A percentile compares a stretch with the other conserved stretches of the same genome.
These are phyloP conservation scores for Pentamera pediparva DNA, from an alignment of 53 echinoderm and acorn worm species.

Conservation along the genomic window DNA sequence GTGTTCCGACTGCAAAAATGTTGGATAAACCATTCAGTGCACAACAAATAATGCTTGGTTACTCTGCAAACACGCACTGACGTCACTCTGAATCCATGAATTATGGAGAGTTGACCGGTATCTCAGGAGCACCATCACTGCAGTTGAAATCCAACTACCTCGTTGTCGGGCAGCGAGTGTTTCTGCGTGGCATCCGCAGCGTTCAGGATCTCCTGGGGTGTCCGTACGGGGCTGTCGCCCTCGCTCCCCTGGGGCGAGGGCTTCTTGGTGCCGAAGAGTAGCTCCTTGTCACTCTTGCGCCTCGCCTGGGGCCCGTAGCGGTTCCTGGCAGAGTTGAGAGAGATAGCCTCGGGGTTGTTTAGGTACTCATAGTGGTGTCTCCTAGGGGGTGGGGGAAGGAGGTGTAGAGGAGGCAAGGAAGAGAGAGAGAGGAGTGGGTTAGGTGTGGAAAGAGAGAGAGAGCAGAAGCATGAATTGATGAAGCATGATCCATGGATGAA, in stretches of 20 bases:
- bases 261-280: conserved; percentile 54
- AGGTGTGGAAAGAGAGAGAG: not conserved
- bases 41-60: too few species aligned
- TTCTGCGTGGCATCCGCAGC: conserved; percentile 3
- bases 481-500: too few species aligned
- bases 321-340: conserved; percentile 62
- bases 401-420: not conserved
- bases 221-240: conserved; percentile 13
- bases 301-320: conserved; percentile 23
- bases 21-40: too few species aligned
- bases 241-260: not conserved
- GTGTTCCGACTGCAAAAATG: too few species aligned
- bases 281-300: conserved; percentile 58
- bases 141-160: conserved; percentile 14
- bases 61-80: too few species aligned
- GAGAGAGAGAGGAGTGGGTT: not conserved
- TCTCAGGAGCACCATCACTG: too few species aligned
- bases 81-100: too few species aligned
- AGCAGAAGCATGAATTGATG: not conserved
- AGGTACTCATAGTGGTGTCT: conserved; percentile 41
- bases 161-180: conserved; percentile 20
- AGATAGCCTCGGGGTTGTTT: conserved; percentile 63
- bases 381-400: conserved; percentile 21
- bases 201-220: conserved; percentile 16
- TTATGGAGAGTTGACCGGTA: too few species aligned